Evolutionary conservation across 2,797 vertebrate species (phyloP), one percentile per base, ranked within the genome.

Genomic region (Antennarius maculatus): DNA sequence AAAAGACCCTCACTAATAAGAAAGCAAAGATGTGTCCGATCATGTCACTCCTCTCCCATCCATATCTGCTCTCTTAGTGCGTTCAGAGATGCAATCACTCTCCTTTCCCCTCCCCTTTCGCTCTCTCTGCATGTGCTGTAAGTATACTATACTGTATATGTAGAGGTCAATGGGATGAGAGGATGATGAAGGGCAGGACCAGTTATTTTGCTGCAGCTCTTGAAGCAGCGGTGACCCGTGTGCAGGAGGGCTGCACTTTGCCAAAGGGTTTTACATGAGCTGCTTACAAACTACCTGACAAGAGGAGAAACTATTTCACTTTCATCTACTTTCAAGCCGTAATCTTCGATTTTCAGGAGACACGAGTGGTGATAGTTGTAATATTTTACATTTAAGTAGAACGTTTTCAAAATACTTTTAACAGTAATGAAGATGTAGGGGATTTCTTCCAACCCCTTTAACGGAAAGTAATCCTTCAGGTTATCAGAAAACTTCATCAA

Each of bases 31-130:
- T 75, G 75, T 83, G 84, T 83, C 83, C 74, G 68, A 80, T 63
- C 84, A 76, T 85, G 84, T 82, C 85, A 71, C 77, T 77, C 80
- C 79, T 72, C 83, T 74, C 54, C 63, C 82, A 70, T 85, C 75
- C 79, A 76, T 72, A 82, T 80, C 75, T 11, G 54, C 78, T 85
- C 85, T 80, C 81, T 61, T 63, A 58, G 66, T 73, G 84, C 88
- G 83, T 81, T 86, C 86, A 86, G 82, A 88, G 87, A 90, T 86
- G 80, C 85, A 88, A 88, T 87, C 87, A 88, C 78, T 83, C 80
- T 71, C 74, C 66, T 59, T 45, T 41, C 63, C 23, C n/a, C 12
- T 59, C 62, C 58, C 49, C 31, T 50, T 64, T 18, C 62, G 37
- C 34, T 64, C 66, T 64, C 77, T 77, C 70, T 37, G 60, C 71